Evolutionary conservation across 2,888 invertebrate genomes (phyloP), one percentile per base, ranked within the genome.

Genomic region (Ceraclea dissimilis): DNA sequence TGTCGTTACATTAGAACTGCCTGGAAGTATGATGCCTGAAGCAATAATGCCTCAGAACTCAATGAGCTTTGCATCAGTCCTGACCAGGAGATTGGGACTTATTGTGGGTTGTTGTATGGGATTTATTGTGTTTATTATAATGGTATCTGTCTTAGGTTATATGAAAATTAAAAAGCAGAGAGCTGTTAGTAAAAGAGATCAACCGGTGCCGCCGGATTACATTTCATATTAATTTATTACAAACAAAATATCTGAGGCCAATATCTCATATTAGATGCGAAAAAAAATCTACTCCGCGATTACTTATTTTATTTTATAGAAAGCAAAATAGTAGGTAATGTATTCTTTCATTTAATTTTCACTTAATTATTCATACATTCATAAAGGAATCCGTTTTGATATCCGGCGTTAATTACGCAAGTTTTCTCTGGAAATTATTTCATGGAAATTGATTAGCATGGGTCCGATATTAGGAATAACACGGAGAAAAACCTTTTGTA

Each of bases 51-150:
- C 83, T 16, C 84, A 83, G 66, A 83, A 85, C 19, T 84, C 84
- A 20, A 82, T 85, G 71, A 80, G 81, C 46, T 82, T 87, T 47
- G 84, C 85, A 63, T 88, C 87, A 59, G 84, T 93, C 66, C 76
- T 92, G 39, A 89, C 90, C 2, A 79, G 91, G 58, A 81, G 92
- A 63, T 77, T 93, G 56, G 91, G 92, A 26, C 80, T 93, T 63
- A 90, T 92, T 65, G 86, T 93, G 55, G 92, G 92, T 52, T 88
- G 90, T 69, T 89, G 88, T 67, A 83, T 93, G 78, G 91, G 91
- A 53, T 87, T 90, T 66, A 81, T 91, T 60, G 89, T 93, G 51
- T 91, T 93, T 68, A 81, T 93, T 52, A 84, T 90, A 21, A 78
- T 92, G 66, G 87, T 91, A 55, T 88, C 90, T n/a, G 84, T 87